A percentile compares a stretch with the other conserved stretches of the same genome.
These are phyloP conservation scores for Rhineura floridana DNA, from an alignment of 2,113 vertebrate genomes.

Conservation along the genomic window DNA sequence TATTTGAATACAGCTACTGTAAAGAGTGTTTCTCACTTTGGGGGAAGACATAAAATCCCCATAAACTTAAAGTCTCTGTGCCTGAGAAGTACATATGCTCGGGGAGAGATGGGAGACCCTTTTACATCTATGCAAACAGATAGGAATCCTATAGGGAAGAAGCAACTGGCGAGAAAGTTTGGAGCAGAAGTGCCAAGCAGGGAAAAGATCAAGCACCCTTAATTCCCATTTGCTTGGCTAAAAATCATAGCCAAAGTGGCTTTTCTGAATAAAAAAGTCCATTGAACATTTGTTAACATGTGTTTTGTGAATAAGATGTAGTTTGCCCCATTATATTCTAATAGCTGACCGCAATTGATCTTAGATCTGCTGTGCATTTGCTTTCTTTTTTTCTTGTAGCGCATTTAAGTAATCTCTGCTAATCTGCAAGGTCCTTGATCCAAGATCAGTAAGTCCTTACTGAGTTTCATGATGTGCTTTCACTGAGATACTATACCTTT, in stretches of 20 bases:
- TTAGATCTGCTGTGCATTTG: not conserved
- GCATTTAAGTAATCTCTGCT: constrained; percentile 41
- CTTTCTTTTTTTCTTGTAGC: constrained; percentile 29
- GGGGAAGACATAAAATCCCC: no score
- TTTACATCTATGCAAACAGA: not conserved
- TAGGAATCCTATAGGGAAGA: not conserved
- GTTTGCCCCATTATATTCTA: not conserved
- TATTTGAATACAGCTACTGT: not conserved
- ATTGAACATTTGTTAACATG: not conserved
- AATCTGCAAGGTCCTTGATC: constrained; percentile 43
- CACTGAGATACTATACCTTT: constrained; percentile 19
- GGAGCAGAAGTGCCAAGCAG: not conserved
- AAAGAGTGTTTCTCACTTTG: not conserved
- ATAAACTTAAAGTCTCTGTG: no score
- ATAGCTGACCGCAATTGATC: not conserved
- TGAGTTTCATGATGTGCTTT: constrained; percentile 42
- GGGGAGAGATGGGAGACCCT: no score
- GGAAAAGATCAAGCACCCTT: not conserved
- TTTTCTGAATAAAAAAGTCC: not conserved
- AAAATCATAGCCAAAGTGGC: not conserved
- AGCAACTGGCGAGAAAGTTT: not conserved
- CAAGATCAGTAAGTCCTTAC: constrained; percentile 42
- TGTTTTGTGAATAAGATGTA: not conserved
- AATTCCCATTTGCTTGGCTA: not conserved
- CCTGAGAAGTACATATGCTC: not conserved